Percentiles rank a stretch among this genome's conserved stretches.
These are phyloP conservation scores for Charadrius vociferus DNA, from an alignment of 2,113 vertebrate genomes.

Conservation along the genomic window DNA sequence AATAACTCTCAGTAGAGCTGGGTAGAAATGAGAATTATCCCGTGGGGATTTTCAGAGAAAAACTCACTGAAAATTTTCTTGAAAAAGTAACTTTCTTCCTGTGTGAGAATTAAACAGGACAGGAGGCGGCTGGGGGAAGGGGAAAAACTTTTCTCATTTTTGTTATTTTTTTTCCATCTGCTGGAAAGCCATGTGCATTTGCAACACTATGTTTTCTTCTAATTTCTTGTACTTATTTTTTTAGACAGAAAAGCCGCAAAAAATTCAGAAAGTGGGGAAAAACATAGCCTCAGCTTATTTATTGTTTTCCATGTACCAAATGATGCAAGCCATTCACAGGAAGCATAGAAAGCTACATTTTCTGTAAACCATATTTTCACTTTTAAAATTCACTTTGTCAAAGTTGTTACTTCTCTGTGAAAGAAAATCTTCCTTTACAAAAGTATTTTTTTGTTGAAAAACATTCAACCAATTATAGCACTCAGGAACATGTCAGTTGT, in stretches of 20 bases:
- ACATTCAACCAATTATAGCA: background rate
- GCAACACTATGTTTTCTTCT: background rate
- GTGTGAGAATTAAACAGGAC: background rate
- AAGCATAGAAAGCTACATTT: background rate
- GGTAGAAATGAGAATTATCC: background rate
- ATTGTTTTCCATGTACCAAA: background rate
- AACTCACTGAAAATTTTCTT: background rate
- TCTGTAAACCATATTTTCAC: background rate
- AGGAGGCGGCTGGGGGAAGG: background rate
- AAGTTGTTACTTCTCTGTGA: background rate
- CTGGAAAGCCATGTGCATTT: background rate
- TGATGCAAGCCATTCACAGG: background rate
- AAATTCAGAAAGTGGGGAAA: background rate
- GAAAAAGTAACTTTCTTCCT: background rate
- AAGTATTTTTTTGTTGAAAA: background rate
- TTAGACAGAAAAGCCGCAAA: background rate
- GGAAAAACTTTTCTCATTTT: background rate
- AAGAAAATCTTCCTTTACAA: background rate
- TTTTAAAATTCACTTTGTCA: background rate
- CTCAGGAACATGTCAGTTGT: background rate
- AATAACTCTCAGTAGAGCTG: background rate
- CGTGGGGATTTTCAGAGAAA: constrained; percentile 8
- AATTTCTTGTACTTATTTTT: background rate
- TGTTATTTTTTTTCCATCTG: background rate
- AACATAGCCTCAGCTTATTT: background rate